Conservation (phyloP, 1,140 invertebrate species). For the Ectropis grisescens region DNA sequence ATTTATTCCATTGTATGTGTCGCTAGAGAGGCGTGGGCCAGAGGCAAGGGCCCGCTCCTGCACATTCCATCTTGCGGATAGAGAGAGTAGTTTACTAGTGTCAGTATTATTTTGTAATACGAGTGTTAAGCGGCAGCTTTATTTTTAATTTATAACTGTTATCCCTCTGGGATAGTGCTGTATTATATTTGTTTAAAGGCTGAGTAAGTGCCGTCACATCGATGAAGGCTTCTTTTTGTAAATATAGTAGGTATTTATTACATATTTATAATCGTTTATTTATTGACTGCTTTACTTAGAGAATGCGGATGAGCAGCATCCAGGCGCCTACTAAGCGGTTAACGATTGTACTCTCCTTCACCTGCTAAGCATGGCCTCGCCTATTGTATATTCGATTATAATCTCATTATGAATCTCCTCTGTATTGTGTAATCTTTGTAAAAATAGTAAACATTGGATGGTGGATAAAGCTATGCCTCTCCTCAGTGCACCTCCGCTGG, state of each 20-base stretch:
- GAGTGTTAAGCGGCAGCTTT: slow-evolving; percentile 65
- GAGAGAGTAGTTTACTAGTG: slow-evolving; percentile 59
- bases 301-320: slow-evolving; percentile 44
- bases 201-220: slow-evolving; percentile 49
- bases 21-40: no score
- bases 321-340: slow-evolving; percentile 45
- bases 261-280: slow-evolving; percentile 70
- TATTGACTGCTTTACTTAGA: slow-evolving; percentile 70
- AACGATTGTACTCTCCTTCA: slow-evolving; percentile 58
- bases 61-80: slow-evolving; percentile 58
- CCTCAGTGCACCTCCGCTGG: background rate
- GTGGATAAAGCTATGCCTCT: slow-evolving; percentile 31
- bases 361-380: slow-evolving; percentile 60
- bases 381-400: slow-evolving; percentile 48
- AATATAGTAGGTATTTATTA: slow-evolving; percentile 71
- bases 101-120: slow-evolving; percentile 69
- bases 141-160: slow-evolving; percentile 67
- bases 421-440: slow-evolving; percentile 34
- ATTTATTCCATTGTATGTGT: slow-evolving; percentile 56
- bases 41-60: no score
- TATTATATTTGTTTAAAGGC: slow-evolving; percentile 66
- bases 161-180: slow-evolving; percentile 61
- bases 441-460: slow-evolving; percentile 64
- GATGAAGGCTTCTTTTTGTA: slow-evolving; percentile 57
- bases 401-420: slow-evolving; percentile 64